Base-by-base conservation (phyloP, 2,113 vertebrate species). In the Phodopus roborovskii region DNA sequence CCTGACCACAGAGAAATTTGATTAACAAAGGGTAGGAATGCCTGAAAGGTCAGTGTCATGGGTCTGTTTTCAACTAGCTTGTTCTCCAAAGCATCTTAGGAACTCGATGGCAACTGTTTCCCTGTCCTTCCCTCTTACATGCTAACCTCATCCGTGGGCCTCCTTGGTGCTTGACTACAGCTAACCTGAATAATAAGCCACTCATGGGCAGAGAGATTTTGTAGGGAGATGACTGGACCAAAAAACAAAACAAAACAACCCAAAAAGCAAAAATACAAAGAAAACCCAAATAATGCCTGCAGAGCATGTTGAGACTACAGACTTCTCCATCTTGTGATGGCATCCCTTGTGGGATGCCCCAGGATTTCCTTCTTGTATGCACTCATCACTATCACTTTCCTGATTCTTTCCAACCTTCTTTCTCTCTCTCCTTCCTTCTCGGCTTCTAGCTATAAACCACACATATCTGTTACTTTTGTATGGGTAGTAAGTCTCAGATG, bases 1-100 rank as follows among this genome's bases (percentile, higher is more conserved):
- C 45, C 50, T 30, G 16, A 56, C 77, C 4, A 1, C 13, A 15
- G 17, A 58, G 73, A 71, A 93, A 70, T n/a, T 26, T 77, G 60
- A 50, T 48, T 30, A 7, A 3, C 11, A 19, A 9, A 42, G n/a
- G 24, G 9, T 86, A 42, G 30, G 45, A 66, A 20, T 39, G 68
- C 56, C 24, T n/a, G 73, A 81, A 91, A 62, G 7, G 36, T 42
- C 53, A 68, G 74, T 6, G 1, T 30, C 28, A 16, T 3, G 5
- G 68, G 36, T 8, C 2, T 45, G 0, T 16, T 9, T 50, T 75
- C 20, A 1, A 5, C 70, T 53, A 3, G 7, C n/a, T 66, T 0
- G 0, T 7, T 58, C 11, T 75, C 56, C 30, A 0, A 0, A 24
- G 19, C 68, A 0, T 58, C 16, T 0, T 48, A 17, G 74, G 9